phyloP scores from a whole-genome alignment of 1,140 invertebrate genomes.

The Drosophila eugracilis region DNA sequence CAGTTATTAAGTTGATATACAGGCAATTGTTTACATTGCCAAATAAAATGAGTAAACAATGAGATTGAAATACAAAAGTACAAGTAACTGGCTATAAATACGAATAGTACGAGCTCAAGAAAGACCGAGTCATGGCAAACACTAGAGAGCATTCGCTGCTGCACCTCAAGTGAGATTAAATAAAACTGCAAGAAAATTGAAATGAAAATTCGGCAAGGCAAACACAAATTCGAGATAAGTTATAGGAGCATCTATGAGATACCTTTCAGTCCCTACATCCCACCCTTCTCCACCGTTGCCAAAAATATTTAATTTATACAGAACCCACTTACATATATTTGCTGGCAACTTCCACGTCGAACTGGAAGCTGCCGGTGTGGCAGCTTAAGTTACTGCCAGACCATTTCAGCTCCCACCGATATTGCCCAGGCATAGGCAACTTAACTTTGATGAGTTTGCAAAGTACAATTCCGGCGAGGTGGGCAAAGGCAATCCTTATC shows the following conservation, averaged over 20 bases:
- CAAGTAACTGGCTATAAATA: slow-evolving; percentile 12
- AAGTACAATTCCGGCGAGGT: slow-evolving; percentile 47
- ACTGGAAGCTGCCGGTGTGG: slow-evolving; percentile 39
- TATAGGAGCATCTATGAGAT: slow-evolving; percentile 56
- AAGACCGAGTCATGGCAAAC: slow-evolving; percentile 37
- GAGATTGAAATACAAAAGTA: slow-evolving; percentile 4
- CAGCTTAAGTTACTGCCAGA: slow-evolving; percentile 36
- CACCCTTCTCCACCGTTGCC: slow-evolving; percentile 15
- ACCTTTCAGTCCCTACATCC: neutral
- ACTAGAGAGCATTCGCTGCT: slow-evolving; percentile 64
- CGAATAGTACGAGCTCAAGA: neutral
- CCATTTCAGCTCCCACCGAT: slow-evolving; percentile 18
- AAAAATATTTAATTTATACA: slow-evolving; percentile 69
- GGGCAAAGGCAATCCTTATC: slow-evolving; percentile 10
- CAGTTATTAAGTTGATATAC: slow-evolving; percentile 9
- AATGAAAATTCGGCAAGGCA: slow-evolving; percentile 79
- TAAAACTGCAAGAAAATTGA: slow-evolving; percentile 80
- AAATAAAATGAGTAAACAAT: slow-evolving; percentile 19
- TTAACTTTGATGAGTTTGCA: slow-evolving; percentile 81
- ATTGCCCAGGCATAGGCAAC: slow-evolving; percentile 53
- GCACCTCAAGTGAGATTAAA: slow-evolving; percentile 83
- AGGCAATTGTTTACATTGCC: slow-evolving; percentile 12
- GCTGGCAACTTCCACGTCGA: slow-evolving; percentile 42
- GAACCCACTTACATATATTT: slow-evolving; percentile 32
- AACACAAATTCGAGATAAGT: slow-evolving; percentile 78